Evolutionary conservation across 2,888 invertebrate genomes (phyloP).

Genomic region (Rhamphomyia laevipes): DNA sequence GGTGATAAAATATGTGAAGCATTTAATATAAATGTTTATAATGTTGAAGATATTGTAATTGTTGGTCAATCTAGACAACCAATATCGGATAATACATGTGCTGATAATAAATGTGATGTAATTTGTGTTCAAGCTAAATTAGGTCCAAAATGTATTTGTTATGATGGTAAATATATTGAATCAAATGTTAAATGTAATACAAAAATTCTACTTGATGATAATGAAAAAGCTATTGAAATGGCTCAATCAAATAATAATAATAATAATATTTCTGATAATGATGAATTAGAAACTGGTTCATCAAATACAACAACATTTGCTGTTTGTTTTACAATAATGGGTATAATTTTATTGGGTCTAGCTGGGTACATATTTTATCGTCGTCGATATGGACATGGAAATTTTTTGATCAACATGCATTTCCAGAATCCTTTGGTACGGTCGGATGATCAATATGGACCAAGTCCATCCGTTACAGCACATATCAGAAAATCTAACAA

Average conservation of each 20-base stretch:
- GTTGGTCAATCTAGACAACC: constrained; percentile 46
- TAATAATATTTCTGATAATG: not conserved
- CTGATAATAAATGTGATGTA: constrained; percentile 42
- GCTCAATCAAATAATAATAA: not conserved
- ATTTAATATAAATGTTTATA: constrained; percentile 37
- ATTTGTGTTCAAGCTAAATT: constrained; percentile 47
- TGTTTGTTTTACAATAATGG: constrained; percentile 14
- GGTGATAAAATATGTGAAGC: constrained; percentile 40
- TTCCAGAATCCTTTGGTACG: constrained; percentile 35
- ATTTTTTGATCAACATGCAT: constrained; percentile 36
- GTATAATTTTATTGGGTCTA: constrained; percentile 14
- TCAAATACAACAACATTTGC: constrained; percentile 9
- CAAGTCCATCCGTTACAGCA: constrained; percentile 12
- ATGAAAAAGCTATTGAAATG: not conserved
- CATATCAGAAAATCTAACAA: not conserved
- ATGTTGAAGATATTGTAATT: constrained; percentile 42
- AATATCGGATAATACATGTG: constrained; percentile 40
- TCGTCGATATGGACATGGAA: constrained; percentile 39
- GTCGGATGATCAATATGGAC: constrained; percentile 12
- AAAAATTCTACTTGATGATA: not conserved
- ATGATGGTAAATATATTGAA: constrained; percentile 36
- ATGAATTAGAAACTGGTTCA: not conserved
- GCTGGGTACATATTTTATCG: constrained; percentile 29
- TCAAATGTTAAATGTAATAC: constrained; percentile 29
- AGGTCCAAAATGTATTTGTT: constrained; percentile 45